phyloP scores from a whole-genome alignment of 2,113 vertebrate genomes.

The Varanus salvator region DNA sequence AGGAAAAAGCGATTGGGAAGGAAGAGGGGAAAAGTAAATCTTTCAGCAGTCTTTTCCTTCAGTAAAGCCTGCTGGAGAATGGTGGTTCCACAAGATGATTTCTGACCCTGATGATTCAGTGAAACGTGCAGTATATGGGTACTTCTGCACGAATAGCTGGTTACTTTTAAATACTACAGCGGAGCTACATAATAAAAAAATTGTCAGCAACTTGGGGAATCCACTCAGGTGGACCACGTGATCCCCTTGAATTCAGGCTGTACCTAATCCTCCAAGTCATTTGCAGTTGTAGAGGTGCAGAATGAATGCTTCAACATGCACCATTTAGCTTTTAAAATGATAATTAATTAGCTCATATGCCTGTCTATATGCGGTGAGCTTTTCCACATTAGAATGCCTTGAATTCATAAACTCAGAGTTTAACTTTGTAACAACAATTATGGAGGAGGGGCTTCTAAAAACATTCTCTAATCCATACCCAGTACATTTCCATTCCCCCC shows the following conservation, averaged over 20 bases:
- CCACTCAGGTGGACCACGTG: constrained; percentile 51
- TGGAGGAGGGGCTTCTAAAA: constrained; percentile 43
- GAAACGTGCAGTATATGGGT: not conserved
- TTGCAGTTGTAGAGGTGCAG: constrained; percentile 65
- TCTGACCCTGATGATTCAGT: not conserved
- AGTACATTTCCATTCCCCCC: constrained; percentile 44
- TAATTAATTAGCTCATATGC: constrained; percentile 72
- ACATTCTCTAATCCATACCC: constrained; percentile 46
- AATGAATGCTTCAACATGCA: constrained; percentile 66
- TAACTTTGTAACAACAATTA: constrained; percentile 37
- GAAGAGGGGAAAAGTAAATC: no score
- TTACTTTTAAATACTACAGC: constrained; percentile 30
- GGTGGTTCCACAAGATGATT: not conserved
- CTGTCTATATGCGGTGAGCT: constrained; percentile 60
- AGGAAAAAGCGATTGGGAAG: no score
- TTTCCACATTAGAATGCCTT: constrained; percentile 72
- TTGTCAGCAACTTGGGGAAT: constrained; percentile 27
- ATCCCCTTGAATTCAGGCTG: constrained; percentile 56
- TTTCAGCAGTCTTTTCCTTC: no score
- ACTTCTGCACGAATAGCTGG: constrained; percentile 37
- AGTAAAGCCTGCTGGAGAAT: no score
- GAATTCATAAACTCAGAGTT: constrained; percentile 61
- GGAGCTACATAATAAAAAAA: constrained; percentile 24
- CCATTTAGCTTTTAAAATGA: constrained; percentile 57
- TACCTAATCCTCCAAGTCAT: constrained; percentile 61